Percentiles rank a stretch among this genome's conserved stretches.
Conservation (phyloP, 2,113 vertebrate species). For the Alouatta palliata region DNA sequence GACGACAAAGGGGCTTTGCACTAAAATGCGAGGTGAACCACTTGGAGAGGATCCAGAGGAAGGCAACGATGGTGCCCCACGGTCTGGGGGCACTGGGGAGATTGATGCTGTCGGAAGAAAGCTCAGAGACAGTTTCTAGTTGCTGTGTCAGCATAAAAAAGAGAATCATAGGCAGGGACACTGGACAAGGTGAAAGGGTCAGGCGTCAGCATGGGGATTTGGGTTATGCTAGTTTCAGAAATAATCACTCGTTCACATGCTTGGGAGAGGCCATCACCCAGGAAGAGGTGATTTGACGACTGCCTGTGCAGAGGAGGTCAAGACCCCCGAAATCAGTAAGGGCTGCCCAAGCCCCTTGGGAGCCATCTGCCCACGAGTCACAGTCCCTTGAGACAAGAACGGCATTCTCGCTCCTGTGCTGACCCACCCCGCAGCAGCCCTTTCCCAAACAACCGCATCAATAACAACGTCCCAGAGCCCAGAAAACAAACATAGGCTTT, state of each 20-base stretch:
- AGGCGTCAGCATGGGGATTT: not conserved
- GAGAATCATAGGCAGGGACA: not conserved
- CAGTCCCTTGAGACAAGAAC: not conserved
- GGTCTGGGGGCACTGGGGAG: not conserved
- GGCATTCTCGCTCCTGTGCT: not conserved
- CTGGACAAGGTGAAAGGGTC: not conserved
- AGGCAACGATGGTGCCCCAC: fast-evolving
- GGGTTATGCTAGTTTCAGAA: not conserved
- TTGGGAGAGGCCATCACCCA: not conserved
- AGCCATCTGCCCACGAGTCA: not conserved
- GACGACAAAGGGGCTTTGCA: not conserved
- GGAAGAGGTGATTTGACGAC: not conserved
- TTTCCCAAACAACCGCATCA: not conserved
- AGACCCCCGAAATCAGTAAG: not conserved
- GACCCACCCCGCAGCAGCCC: fast-evolving
- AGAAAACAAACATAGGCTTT: not conserved
- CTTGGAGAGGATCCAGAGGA: not conserved
- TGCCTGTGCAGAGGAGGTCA: not conserved
- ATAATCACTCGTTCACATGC: not conserved
- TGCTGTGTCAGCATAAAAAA: not conserved
- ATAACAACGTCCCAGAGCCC: not conserved
- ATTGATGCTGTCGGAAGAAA: not conserved
- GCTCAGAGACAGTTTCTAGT: not conserved
- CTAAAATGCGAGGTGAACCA: not conserved
- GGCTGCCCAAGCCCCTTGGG: not conserved